Base-by-base conservation (phyloP, 2,113 vertebrate genomes). In the Butorides virescens region DNA sequence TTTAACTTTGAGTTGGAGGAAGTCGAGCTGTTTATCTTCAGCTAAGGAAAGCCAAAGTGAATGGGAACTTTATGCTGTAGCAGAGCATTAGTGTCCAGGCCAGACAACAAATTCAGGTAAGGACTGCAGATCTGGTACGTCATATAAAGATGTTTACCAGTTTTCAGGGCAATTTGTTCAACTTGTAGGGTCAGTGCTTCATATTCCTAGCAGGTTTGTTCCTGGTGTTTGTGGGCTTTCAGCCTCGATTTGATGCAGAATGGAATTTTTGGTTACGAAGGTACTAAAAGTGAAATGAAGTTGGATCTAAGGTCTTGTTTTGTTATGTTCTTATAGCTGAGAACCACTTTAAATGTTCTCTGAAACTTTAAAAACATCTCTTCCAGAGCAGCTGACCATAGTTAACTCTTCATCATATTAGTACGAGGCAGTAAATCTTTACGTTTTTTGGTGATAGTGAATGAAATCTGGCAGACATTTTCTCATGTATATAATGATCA, bases 41-140 rank as follows among this genome's bases (percentile, higher is more conserved):
- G 27, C 49, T 85, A 80, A 67, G 55, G 59, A 83, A 53, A 76
- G 42, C 42, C 59, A 55, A 93, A 56, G 62, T 71, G 86, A 80
- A 63, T 72, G 86, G 82, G 59, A 77, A 47, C 86, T 77, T 58
- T 30, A 7, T 78, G 56, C 55, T 67, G 44, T 89, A 87, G 86
- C 65, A 74, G 34, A 83, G 56, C 23, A 0, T 66, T 90, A 94
- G 88, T 62, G 50, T 55, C 76, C 83, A 86, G 88, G 74, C 81
- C 82, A 90, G 65, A 34, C 61, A 19, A n/a, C 70, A 56, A 14
- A 13, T 61, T 66, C 44, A 96, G 90, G 93, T 96, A 78, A 95
- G 83, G 47, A 27, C 3, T 83, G 63, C 18, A 42, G 20, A 0
- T 55, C 78, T 70, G 42, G 29, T 55, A 11, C 0, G 0, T 42